phyloP scores from a whole-genome alignment of 2,797 vertebrate species.

The Gymnopithys bicolor region DNA sequence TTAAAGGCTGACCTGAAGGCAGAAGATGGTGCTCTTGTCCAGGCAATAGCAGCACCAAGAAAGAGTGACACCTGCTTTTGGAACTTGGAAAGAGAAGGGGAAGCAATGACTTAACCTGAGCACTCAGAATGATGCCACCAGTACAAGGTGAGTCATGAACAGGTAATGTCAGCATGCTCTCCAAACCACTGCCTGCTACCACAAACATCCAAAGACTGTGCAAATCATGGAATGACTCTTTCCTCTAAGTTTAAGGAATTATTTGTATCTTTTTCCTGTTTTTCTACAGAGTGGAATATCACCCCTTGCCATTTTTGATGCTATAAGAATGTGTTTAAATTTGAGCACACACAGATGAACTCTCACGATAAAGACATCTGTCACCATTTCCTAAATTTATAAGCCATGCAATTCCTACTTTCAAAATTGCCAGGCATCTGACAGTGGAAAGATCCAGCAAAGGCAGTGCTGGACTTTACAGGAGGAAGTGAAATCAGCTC shows the following conservation, averaged over 20 bases:
- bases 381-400: neutral
- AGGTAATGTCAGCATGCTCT: neutral
- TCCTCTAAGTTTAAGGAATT: neutral
- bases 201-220: neutral
- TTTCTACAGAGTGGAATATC: neutral
- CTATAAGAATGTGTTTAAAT: neutral
- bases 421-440: neutral
- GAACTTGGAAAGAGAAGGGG: neutral
- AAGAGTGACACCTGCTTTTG: neutral
- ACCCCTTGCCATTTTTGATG: neutral
- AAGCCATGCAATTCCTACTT: neutral
- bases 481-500: slow-evolving; percentile 14
- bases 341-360: neutral
- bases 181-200: neutral
- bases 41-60: neutral
- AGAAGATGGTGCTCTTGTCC: neutral
- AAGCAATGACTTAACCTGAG: neutral
- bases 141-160: neutral
- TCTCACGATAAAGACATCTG: neutral
- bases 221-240: neutral
- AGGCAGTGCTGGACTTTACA: neutral
- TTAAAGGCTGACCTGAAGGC: neutral
- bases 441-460: neutral
- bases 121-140: neutral
- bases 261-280: neutral